A percentile compares a stretch with the other conserved stretches of the same genome.
Conservation (phyloP, 1,140 invertebrate species). For the Drosophila pectinifera region DNA sequence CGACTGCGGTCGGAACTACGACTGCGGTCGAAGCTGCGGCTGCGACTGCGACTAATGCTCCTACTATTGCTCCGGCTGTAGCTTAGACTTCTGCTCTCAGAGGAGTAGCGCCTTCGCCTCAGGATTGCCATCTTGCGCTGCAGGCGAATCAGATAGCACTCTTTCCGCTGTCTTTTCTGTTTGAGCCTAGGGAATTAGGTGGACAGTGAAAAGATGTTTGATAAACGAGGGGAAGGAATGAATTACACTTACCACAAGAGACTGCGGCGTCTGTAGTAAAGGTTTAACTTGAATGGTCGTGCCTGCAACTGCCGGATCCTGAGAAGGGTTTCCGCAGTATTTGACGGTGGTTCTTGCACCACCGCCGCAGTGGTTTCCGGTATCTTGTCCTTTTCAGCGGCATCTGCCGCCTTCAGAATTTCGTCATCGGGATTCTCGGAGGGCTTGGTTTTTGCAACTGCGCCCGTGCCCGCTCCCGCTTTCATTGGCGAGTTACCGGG, state of each 20-base stretch:
- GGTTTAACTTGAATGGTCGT: neutral
- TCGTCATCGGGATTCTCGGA: conserved; percentile 1
- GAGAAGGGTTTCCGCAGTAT: conserved; percentile 10
- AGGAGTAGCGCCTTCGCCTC: neutral
- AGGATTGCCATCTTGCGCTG: too few relatives aligned
- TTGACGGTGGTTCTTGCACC: conserved; percentile 25
- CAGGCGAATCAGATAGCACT: too few relatives aligned
- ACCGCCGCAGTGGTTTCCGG: neutral
- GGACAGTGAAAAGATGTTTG: too few relatives aligned
- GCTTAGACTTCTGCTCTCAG: conserved; percentile 13
- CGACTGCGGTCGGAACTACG: conserved; percentile 32
- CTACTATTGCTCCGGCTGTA: conserved; percentile 11
- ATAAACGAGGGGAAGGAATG: too few relatives aligned
- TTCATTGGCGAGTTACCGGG: neutral
- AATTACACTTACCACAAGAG: conserved; percentile 56
- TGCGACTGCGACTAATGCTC: conserved; percentile 1
- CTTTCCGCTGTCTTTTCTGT: neutral
- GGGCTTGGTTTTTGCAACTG: conserved; percentile 16
- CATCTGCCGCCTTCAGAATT: neutral
- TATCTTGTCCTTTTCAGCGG: conserved; percentile 2
- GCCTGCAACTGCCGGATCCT: conserved; percentile 30
- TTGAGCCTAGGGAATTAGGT: conserved; percentile 1
- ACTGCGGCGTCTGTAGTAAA: conserved; percentile 61
- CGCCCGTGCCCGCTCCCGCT: neutral
- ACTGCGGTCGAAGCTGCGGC: conserved; percentile 19